phyloP scores from a whole-genome alignment of 2,113 vertebrate species.

The Azemiops feae region DNA sequence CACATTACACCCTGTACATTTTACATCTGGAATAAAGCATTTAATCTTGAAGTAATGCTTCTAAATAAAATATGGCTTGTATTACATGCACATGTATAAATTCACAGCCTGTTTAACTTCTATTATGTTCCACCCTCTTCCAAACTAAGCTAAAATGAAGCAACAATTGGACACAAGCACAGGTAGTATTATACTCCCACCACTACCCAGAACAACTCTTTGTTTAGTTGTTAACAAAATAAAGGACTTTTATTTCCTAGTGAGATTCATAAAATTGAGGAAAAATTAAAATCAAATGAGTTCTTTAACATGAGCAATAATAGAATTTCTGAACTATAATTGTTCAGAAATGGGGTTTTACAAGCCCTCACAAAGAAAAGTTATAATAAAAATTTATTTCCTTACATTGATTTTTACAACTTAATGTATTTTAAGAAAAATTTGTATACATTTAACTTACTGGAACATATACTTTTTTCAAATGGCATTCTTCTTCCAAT shows the following conservation, averaged over 20 bases:
- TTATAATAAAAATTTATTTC: neutral
- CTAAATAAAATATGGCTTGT: neutral
- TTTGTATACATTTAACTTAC: slow-evolving; percentile 75
- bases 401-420: neutral
- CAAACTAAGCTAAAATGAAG: neutral
- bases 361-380: neutral
- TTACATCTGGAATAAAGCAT: neutral
- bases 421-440: neutral
- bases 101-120: neutral
- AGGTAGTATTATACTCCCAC: neutral
- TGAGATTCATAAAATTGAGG: neutral
- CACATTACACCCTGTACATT: neutral
- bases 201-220: neutral
- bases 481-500: slow-evolving; percentile 90
- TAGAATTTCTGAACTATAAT: neutral
- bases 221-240: neutral
- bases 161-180: neutral
- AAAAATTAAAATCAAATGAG: neutral
- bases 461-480: slow-evolving; percentile 89
- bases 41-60: neutral
- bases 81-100: neutral
- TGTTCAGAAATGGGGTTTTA: neutral
- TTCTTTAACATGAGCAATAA: neutral
- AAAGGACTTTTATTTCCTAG: neutral
- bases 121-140: neutral